A percentile compares a stretch with the other conserved stretches of the same genome.
Conservation (phyloP, 2,797 vertebrate species). For the Dallia pectoralis region DNA sequence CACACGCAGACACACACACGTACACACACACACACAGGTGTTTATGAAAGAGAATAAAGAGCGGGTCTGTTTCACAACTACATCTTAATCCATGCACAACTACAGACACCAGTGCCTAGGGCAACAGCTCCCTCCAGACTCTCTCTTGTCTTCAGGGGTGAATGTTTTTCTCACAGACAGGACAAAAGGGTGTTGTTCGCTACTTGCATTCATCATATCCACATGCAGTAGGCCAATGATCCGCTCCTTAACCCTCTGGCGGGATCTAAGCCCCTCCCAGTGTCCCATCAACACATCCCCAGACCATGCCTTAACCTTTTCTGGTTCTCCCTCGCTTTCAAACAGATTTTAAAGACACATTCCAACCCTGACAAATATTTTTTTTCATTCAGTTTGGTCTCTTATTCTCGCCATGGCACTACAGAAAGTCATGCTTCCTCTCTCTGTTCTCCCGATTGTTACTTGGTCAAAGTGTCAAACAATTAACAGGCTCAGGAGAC, state of each 20-base stretch:
- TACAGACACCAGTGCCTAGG: neutral
- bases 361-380: neutral
- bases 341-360: neutral
- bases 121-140: neutral
- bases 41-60: conserved; percentile 1
- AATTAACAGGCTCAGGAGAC: neutral
- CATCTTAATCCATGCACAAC: neutral
- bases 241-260: neutral
- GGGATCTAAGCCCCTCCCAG: neutral
- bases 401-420: neutral
- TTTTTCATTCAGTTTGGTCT: neutral
- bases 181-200: neutral
- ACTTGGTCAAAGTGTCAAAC: neutral
- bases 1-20: neutral
- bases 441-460: neutral
- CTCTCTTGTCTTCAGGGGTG: neutral
- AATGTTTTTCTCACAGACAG: neutral
- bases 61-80: neutral
- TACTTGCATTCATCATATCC: neutral
- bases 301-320: neutral
- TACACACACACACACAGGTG: neutral
- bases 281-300: neutral
- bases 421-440: neutral
- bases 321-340: neutral
- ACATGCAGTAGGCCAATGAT: neutral